phyloP scores from a whole-genome alignment of 2,888 invertebrate species.

The Caenorhabditis auriculariae region DNA sequence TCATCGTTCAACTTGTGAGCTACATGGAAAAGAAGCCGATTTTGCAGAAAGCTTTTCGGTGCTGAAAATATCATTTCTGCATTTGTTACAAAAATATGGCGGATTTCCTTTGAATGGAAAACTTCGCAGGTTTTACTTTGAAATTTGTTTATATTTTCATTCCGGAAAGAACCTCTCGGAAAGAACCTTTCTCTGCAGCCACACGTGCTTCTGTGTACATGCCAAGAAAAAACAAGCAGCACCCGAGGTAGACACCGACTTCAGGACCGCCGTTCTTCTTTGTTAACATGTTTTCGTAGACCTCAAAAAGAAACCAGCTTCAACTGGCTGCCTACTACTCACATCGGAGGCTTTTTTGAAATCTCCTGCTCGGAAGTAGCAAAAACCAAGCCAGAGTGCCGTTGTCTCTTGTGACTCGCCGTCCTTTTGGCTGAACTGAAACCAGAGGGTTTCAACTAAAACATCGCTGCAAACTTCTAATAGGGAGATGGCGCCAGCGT shows the following conservation, averaged over 20 bases:
- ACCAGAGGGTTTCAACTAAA: conserved; percentile 13
- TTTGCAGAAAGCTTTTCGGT: conserved; percentile 73
- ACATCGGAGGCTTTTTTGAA: conserved; percentile 79
- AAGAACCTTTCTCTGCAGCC: conserved; percentile 66
- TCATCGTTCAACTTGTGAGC: conserved; percentile 90
- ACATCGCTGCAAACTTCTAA: conserved; percentile 77
- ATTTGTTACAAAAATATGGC: background rate
- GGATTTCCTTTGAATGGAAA: no score
- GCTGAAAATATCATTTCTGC: conserved; percentile 5
- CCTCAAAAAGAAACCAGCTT: no score
- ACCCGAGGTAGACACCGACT: conserved; percentile 80
- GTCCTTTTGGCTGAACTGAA: conserved; percentile 30
- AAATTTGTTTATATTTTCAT: no score
- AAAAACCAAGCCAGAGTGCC: conserved; percentile 89
- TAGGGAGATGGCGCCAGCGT: conserved; percentile 87
- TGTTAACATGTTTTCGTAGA: no score
- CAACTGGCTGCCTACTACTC: no score
- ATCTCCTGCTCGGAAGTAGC: conserved; percentile 91
- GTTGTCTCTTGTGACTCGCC: conserved; percentile 4
- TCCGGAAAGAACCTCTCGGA: no score
- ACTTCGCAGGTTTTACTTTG: no score
- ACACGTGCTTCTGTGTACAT: conserved; percentile 76
- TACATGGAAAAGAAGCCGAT: conserved; percentile 84
- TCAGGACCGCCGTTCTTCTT: no score
- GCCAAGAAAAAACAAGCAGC: conserved; percentile 92